Conservation (phyloP, 2,113 vertebrate genomes). For the Panthera leo region DNA sequence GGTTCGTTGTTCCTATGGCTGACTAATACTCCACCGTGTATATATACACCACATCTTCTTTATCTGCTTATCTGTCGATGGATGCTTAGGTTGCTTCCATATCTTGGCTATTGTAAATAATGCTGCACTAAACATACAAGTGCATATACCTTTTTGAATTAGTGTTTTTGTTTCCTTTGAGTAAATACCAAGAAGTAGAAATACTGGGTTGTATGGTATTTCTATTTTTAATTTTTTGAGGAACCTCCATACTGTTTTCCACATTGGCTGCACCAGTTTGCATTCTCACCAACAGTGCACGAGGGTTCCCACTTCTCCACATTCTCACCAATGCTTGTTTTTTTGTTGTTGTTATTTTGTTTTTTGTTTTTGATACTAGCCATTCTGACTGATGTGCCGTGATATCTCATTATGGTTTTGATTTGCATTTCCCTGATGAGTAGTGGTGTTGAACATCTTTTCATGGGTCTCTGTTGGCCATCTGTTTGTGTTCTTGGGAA, state of each 20-base stretch:
- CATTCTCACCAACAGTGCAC: not conserved
- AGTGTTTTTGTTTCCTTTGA: not conserved
- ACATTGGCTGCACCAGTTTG: not conserved
- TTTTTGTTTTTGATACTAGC: not conserved
- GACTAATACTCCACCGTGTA: not conserved
- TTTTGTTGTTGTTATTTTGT: not conserved
- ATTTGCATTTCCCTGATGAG: not conserved
- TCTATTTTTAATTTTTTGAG: not conserved
- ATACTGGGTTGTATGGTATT: not conserved
- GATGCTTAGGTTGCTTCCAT: not conserved
- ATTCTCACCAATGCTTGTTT: not conserved
- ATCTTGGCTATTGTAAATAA: not conserved
- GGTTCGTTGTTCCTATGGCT: not conserved
- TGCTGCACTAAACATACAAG: not conserved
- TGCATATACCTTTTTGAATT: not conserved
- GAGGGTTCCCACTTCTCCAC: not conserved
- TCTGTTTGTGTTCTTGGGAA: not conserved
- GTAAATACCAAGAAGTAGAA: not conserved
- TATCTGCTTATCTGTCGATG: not conserved
- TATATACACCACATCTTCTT: not conserved
- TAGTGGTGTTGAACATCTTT: not conserved
- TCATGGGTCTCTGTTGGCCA: not conserved
- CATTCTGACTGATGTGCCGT: not conserved
- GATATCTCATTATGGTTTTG: not conserved
- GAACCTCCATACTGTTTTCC: not conserved